Base-by-base conservation (phyloP, 2,888 invertebrate genomes). In the Drosophila mulleri region DNA sequence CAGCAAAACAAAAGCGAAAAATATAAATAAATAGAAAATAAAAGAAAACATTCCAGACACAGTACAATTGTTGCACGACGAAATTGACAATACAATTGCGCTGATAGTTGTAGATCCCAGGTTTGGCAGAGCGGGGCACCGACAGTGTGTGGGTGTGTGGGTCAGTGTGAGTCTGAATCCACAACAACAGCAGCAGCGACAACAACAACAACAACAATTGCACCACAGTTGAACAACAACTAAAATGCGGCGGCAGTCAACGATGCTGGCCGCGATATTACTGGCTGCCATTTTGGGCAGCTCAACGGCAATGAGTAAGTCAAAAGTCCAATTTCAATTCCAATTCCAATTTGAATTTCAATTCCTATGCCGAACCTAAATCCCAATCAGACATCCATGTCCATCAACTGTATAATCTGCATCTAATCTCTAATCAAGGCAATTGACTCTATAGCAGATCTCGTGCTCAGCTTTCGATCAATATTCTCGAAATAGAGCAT, bases 221-320 rank as follows among this genome's bases (percentile, higher is more conserved):
- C 56, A 67, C 32, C 42, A 59, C 35, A 67, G 53, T 57, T 41
- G 41, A 54, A 57, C 54, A 62, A 41, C 60, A 62, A 67, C 68
- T 47, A 90, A 84, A 82, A 93, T 93, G 93, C 82, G 92, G 89
- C 92, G 92, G 91, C 92, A 88, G 85, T 90, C 86, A 80, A 90
- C 88, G 78, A 88, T 91, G 86, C 89, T 92, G 90, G 91, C 92
- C 91, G 90, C 85, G 73, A 67, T 92, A 89, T 85, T 92, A 78
- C 64, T 92, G 80, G 86, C 91, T 77, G 88, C 88, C 69, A 77
- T 90, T 76, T 79, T 92, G 74, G 87, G 91, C 83, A 90, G 88
- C 75, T 80, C 91, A 87, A 86, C 89, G 70, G 91, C 92, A 86
- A 78, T 89, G 82, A 87, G 93, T 93, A 90, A 92, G 93, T 92